Evolutionary conservation across 2,888 invertebrate genomes (phyloP), one percentile per base, ranked within the genome.

Genomic region (Yponomeuta cagnagella): DNA sequence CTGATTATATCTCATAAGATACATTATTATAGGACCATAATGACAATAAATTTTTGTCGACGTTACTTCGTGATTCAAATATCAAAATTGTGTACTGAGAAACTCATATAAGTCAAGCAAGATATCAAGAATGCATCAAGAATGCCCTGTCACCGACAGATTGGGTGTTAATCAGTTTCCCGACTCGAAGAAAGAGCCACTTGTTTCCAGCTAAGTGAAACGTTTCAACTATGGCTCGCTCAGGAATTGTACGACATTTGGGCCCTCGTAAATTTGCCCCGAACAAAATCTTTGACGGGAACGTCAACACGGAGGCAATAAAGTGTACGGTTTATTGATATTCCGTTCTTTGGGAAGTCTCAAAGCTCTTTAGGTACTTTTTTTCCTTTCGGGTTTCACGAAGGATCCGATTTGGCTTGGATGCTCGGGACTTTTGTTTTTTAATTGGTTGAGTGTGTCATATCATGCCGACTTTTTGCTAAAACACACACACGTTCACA

Each of bases 321-420:
- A 92, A 92, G 75, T 83, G 77, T 82, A 76, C 75, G 84, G 77
- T 92, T 92, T 92, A 92, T 90, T 87, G 43, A 48, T n/a, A 87
- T 84, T 80, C 78, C 79, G 83, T 75, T 58, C 52, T 58, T 58
- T 58, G 12, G 15, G 52, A 79, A 86, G 86, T 83, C 81, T 77
- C 79, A 73, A 75, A 73, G 79, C 78, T 81, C 75, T 80, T 31
- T 23, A 37, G 43, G 80, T 72, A 69, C 76, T 75, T 75, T 74
- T 75, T 77, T 77, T 77, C 79, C 78, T 81, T 81, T 80, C 76
- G 76, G 76, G 74, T 75, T n/a, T 73, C 74, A 77, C 75, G 10
- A 33, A 69, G 68, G 68, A 75, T 75, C 73, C 75, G 76, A 74
- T 79, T 78, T 76, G 78, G 74, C 73, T 63, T 68, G 64, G n/a